Evolutionary conservation across 2,797 vertebrate genomes (phyloP), one percentile per base, ranked within the genome.

Genomic region (Enteromius radiatus): DNA sequence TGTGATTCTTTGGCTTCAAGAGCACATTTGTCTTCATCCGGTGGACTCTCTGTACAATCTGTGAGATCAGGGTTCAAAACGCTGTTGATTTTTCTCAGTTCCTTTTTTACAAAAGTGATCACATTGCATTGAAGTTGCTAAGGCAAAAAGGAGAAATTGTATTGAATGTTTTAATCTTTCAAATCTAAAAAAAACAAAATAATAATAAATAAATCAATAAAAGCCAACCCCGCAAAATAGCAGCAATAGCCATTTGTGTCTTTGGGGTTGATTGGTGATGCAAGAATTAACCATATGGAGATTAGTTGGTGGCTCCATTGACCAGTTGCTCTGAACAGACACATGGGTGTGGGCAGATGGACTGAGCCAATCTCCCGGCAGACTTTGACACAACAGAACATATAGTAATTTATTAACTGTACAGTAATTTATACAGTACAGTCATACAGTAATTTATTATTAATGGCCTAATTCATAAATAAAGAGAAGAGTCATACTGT

Each of bases 311-410:
- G 19, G 15, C 36, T 80, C 61, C 67, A 78, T 84, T 49, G 86
- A 85, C 61, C 47, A 23, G 21, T 78, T 76, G 36, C 80, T 85
- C 67, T 28, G 70, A 45, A 80, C n/a, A 73, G 84, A 84, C 23
- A 84, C 43, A 75, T 5, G 43, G 63, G 78, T 79, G 61, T 33
- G n/a, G 12, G 38, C 36, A 43, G 69, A 80, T 2, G 61, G 78
- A 49, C 14, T 31, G 5, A 76, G 28, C 31, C 68, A 81, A 28
- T 81, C 74, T 19, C 14, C 41, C 21, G 23, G 26, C 3, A 76
- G 7, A 75, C 75, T 81, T 70, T 23, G 21, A 61, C 12, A 76
- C 17, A 54, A 83, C 49, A 26, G 23, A 28, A 15, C 28, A 59
- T 5, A 19, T 1, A 67, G n/a, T 28, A 4, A 15, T 36, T n/a